phyloP scores from a whole-genome alignment of 2,797 vertebrate species.

The Lagorchestes hirsutus region DNA sequence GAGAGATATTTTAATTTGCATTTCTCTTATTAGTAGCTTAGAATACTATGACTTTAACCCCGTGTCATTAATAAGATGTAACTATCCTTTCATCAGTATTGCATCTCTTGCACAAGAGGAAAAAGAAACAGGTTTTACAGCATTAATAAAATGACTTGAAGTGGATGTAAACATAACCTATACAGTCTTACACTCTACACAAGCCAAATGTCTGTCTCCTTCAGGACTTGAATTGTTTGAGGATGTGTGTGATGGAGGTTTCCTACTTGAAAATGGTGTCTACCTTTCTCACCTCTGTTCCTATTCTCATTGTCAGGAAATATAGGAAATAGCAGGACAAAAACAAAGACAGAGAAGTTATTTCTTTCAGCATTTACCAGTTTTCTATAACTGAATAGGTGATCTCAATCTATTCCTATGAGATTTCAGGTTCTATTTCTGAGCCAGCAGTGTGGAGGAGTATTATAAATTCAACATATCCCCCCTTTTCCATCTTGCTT shows the following conservation, averaged over 20 bases:
- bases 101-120: background rate
- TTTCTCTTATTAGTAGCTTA: background rate
- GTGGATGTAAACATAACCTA: background rate
- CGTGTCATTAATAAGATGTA: background rate
- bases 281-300: background rate
- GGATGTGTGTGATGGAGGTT: constrained; percentile 25
- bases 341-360: constrained; percentile 40
- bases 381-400: background rate
- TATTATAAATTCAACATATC: constrained; percentile 5
- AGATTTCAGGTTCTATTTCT: constrained; percentile 21
- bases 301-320: background rate
- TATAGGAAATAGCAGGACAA: background rate
- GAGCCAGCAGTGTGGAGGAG: background rate
- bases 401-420: constrained; percentile 24
- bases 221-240: background rate
- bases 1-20: background rate
- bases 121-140: background rate
- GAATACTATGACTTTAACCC: background rate
- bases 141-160: constrained; percentile 21
- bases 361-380: constrained; percentile 48
- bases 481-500: background rate
- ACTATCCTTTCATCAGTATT: background rate
- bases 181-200: background rate
- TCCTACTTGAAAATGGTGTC: background rate
- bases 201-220: constrained; percentile 6